Conservation (phyloP, 35 echinoderm and acorn worm species). For the Stichopus chloronotus region DNA sequence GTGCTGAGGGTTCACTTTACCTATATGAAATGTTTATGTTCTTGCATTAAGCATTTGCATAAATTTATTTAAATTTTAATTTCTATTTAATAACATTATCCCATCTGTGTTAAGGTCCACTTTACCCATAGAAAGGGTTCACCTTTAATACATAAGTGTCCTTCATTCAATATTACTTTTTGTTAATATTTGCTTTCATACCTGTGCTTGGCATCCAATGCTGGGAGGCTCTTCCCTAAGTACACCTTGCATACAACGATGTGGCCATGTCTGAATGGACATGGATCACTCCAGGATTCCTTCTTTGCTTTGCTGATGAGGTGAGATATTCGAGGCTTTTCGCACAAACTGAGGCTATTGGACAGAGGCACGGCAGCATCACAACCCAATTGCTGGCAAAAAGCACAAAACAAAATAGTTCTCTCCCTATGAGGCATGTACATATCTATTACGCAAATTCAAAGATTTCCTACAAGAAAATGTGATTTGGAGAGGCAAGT, state of each 20-base stretch:
- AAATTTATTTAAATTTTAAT: too few relatives aligned
- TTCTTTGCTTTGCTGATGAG: slow-evolving; percentile 67
- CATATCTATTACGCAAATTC: neutral
- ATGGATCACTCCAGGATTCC: slow-evolving; percentile 74
- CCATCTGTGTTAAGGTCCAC: too few relatives aligned
- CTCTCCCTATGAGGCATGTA: too few relatives aligned
- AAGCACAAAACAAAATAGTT: slow-evolving; percentile 23
- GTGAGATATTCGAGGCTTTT: slow-evolving; percentile 78
- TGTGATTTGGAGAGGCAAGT: neutral
- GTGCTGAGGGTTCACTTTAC: too few relatives aligned
- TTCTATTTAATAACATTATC: too few relatives aligned
- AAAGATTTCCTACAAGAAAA: neutral
- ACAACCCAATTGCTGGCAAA: slow-evolving; percentile 87
- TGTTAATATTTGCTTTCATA: slow-evolving; percentile 23
- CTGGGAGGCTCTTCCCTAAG: slow-evolving; percentile 90
- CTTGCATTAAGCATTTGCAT: too few relatives aligned
- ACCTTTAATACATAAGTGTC: too few relatives aligned
- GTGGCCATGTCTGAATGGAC: slow-evolving; percentile 93
- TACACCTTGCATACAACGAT: slow-evolving; percentile 96
- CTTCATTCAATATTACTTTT: too few relatives aligned
- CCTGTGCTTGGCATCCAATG: slow-evolving; percentile 78
- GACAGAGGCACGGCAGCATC: slow-evolving; percentile 88
- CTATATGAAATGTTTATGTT: too few relatives aligned
- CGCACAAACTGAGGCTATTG: slow-evolving; percentile 94
- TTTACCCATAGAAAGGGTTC: too few relatives aligned